Conservation (phyloP, 2,888 invertebrate species). For the Conops quadrifasciatus region DNA sequence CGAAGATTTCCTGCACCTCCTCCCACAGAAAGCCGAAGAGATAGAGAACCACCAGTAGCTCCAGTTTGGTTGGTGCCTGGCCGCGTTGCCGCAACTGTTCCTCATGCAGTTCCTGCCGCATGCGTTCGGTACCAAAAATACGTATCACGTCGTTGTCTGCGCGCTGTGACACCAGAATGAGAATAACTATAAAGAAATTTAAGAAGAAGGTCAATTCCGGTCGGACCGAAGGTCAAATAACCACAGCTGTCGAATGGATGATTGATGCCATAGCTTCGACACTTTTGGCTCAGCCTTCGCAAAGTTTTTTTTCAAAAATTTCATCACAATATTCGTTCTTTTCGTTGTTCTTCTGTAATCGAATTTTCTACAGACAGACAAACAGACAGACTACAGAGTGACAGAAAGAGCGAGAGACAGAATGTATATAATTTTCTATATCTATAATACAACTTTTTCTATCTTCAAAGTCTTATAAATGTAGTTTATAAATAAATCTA, state of each 20-base stretch:
- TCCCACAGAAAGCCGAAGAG: constrained; percentile 91
- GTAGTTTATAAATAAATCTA: too few relatives aligned
- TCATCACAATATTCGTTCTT: too few relatives aligned
- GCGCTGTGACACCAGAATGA: constrained; percentile 92
- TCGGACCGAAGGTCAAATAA: constrained; percentile 44
- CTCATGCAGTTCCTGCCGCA: constrained; percentile 72
- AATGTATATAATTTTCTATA: too few relatives aligned
- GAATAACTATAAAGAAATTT: constrained; percentile 72
- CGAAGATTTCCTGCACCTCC: constrained; percentile 90
- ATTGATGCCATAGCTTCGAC: constrained; percentile 11
- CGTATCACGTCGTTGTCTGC: constrained; percentile 81
- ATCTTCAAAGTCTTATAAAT: too few relatives aligned
- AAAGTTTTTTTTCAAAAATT: too few relatives aligned
- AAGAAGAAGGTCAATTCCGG: constrained; percentile 1
- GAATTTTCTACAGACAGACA: too few relatives aligned
- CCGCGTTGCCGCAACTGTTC: constrained; percentile 80
- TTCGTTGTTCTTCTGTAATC: too few relatives aligned
- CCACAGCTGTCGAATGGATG: constrained; percentile 38
- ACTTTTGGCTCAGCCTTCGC: background rate
- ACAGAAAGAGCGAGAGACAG: too few relatives aligned
- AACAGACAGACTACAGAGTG: too few relatives aligned
- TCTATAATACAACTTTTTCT: too few relatives aligned
- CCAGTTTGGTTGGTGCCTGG: constrained; percentile 83
- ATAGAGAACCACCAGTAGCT: constrained; percentile 83
- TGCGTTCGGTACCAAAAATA: constrained; percentile 76